Base-by-base conservation (phyloP, 2,797 vertebrate genomes). In the Cryptoblepharus egeriae region DNA sequence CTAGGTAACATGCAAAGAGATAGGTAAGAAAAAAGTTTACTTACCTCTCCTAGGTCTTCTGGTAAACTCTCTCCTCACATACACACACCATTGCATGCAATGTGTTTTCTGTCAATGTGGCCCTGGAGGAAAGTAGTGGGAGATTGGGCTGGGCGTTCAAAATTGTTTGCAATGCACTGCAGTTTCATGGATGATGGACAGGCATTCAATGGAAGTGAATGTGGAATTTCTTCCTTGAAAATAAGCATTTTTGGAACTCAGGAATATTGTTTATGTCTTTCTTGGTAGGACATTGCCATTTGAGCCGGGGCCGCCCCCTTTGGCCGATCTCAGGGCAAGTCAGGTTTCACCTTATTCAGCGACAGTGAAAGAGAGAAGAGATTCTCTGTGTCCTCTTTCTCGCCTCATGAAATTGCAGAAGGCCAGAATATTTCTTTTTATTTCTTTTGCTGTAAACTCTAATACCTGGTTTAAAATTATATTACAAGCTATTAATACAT, bases 391-490 rank as follows among this genome's bases (percentile, higher is more conserved):
- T 69, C 55, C 49, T 79, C 81, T 84, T 91, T 35, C 78, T 76
- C 52, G 35, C 72, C 42, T 60, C 55, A 28, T n/a, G 72, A 39
- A 65, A 75, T 61, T 0, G 0, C 30, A 87, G 0, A 0, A 92
- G 88, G 81, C 83, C 82, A 80, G 89, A 80, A 85, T 90, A 90
- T 90, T 93, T 68, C 92, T 92, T 89, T 92, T 79, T 93, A 93
- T 93, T 79, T 77, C 78, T 88, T 85, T 26, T 28, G 82, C 89
- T 90, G 89, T 90, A 93, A 93, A 93, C 80, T 87, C 75, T 93
- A 93, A 93, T 92, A 88, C 83, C 86, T 88, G 84, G 89, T 94
- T 95, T 92, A 94, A 94, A 96, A 93, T 93, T 92, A 93, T 94
- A 95, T 93, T 93, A 93, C 88, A 90, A 77, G 90, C 89, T 87